phyloP scores from a whole-genome alignment of 2,113 vertebrate genomes.

The Clarias batrachus region DNA sequence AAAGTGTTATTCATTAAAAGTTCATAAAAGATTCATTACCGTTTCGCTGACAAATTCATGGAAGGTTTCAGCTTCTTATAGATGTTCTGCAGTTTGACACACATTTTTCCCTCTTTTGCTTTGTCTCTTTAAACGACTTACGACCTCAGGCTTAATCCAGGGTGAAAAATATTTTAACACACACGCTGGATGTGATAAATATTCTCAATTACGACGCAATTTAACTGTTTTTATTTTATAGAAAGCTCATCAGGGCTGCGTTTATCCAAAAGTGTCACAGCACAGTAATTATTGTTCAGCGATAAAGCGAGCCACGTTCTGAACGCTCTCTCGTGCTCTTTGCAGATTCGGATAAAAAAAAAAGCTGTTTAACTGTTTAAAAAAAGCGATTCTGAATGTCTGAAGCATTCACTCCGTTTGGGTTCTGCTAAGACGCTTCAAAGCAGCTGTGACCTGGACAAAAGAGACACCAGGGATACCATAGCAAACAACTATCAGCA shows the following conservation, averaged over 20 bases:
- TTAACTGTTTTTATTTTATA: not conserved
- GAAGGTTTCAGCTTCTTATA: not conserved
- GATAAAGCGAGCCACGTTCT: not conserved
- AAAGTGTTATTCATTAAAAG: constrained; percentile 21
- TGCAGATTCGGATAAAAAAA: not conserved
- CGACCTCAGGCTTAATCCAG: not conserved
- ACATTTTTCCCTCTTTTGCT: not conserved
- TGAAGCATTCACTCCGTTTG: not conserved
- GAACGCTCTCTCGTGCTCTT: not conserved
- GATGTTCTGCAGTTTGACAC: not conserved
- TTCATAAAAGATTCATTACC: constrained; percentile 1
- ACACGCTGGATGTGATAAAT: not conserved
- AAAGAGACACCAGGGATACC: not conserved
- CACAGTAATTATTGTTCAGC: not conserved
- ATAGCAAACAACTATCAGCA: not conserved
- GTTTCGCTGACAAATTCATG: not conserved
- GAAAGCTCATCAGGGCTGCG: not conserved
- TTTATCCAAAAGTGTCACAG: not conserved
- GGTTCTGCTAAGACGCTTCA: not conserved
- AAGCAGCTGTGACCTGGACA: not conserved
- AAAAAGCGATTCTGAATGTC: not conserved
- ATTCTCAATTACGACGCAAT: not conserved
- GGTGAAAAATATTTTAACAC: not conserved
- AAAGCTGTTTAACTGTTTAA: no score
- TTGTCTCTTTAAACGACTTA: not conserved